phyloP scores from a whole-genome alignment of 2,113 vertebrate species.

The Ivindomyrus marchei region DNA sequence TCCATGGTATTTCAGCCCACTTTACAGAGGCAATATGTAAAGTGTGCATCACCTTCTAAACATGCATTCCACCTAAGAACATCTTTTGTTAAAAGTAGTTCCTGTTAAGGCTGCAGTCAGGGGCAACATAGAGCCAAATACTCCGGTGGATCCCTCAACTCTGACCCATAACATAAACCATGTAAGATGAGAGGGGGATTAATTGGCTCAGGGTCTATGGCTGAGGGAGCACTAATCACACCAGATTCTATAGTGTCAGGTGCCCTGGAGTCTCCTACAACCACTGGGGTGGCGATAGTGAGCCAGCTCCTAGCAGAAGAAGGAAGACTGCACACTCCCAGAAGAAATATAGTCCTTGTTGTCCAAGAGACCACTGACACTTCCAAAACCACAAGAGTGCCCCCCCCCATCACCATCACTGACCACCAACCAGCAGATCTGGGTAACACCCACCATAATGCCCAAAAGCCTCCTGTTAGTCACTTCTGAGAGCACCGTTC shows the following conservation, averaged over 20 bases:
- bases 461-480: not conserved
- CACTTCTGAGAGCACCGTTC: slow-evolving; percentile 25
- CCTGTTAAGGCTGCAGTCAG: not conserved
- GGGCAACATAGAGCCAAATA: not conserved
- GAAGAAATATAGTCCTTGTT: not conserved
- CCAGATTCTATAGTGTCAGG: slow-evolving; percentile 62
- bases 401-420: not conserved
- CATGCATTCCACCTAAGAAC: not conserved
- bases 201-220: slow-evolving; percentile 68
- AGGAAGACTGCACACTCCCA: slow-evolving; percentile 15
- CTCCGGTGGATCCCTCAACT: slow-evolving; percentile 38
- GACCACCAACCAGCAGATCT: not conserved
- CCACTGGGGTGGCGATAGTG: slow-evolving; percentile 32
- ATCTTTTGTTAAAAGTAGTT: not conserved
- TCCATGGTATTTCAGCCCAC: not conserved
- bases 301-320: slow-evolving; percentile 50
- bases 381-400: not conserved
- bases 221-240: slow-evolving; percentile 61
- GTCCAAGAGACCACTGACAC: not conserved
- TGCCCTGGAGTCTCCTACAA: slow-evolving; percentile 43
- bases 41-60: not conserved
- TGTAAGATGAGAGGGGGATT: slow-evolving; percentile 63
- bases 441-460: not conserved
- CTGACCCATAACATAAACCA: slow-evolving; percentile 44
- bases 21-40: not conserved